Evolutionary conservation across 2,888 invertebrate species (phyloP).

Genomic region (Chymomyza procnemis): DNA sequence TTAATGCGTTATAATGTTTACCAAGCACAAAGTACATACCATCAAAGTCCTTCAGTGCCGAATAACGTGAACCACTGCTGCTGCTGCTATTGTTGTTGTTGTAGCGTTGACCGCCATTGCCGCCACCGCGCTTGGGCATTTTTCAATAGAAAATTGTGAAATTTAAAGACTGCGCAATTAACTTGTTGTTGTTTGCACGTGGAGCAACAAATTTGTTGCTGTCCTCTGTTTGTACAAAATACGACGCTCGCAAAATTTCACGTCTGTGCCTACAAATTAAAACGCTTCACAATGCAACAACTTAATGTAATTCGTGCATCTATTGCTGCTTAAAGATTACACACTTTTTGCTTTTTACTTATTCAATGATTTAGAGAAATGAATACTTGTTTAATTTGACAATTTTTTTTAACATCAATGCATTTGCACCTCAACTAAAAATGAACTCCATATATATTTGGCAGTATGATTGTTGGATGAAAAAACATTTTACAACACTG

Average conservation of each 20-base stretch:
- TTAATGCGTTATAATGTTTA: too few species aligned
- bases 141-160: neutral
- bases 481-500: neutral
- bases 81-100: slow-evolving; percentile 47
- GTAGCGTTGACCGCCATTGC: slow-evolving; percentile 54
- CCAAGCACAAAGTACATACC: too few species aligned
- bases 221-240: neutral
- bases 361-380: neutral
- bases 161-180: neutral
- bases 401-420: neutral
- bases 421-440: neutral
- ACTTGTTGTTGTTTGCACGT: neutral
- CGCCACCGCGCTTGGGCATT: slow-evolving; percentile 66
- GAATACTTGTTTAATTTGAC: neutral
- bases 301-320: neutral
- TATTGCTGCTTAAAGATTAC: neutral
- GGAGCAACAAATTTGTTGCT: neutral
- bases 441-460: neutral
- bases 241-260: neutral
- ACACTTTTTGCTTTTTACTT: neutral
- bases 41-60: slow-evolving; percentile 64
- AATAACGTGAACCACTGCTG: slow-evolving; percentile 66
- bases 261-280: neutral
- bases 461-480: neutral
- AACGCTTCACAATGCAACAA: neutral